A percentile compares a stretch with the other conserved stretches of the same genome.
Conservation (phyloP, 2,888 invertebrate genomes). For the Tachina lurida region DNA sequence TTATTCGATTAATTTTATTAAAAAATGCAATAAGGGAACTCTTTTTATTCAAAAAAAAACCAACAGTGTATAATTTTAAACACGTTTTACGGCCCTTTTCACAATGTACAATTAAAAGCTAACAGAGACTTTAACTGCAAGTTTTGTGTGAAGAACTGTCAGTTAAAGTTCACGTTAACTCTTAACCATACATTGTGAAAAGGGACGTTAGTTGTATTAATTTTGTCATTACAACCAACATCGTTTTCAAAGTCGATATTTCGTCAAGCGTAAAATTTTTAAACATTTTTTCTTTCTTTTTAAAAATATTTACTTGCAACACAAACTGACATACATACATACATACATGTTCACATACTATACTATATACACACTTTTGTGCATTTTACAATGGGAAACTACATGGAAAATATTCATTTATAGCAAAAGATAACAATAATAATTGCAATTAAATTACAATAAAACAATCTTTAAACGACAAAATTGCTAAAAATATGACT, state of each 20-base stretch:
- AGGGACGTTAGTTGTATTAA: conserved; percentile 38
- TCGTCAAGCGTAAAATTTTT: conserved; percentile 68
- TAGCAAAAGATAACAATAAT: conserved; percentile 54
- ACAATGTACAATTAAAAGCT: too few relatives aligned
- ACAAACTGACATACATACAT: background rate
- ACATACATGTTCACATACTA: background rate
- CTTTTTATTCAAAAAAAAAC: background rate
- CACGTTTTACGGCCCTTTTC: too few relatives aligned
- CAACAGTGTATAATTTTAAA: conserved; percentile 9
- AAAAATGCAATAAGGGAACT: too few relatives aligned
- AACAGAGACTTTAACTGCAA: too few relatives aligned
- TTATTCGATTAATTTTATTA: too few relatives aligned
- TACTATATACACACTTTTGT: conserved; percentile 3
- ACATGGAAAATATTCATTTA: conserved; percentile 56
- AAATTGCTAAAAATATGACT: conserved; percentile 61
- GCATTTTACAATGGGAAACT: conserved; percentile 63
- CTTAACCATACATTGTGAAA: too few relatives aligned
- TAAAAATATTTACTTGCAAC: conserved; percentile 7
- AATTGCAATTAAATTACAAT: conserved; percentile 71
- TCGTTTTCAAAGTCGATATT: conserved; percentile 67
- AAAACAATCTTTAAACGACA: conserved; percentile 63
- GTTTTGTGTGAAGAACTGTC: too few relatives aligned
- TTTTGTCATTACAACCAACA: conserved; percentile 43
- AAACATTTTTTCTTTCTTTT: conserved; percentile 6
- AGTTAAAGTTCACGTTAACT: too few relatives aligned